A percentile compares a stretch with the other conserved stretches of the same genome.
phyloP scores from a whole-genome alignment of 2,888 invertebrate species.

The Harpagoxenus sublaevis region DNA sequence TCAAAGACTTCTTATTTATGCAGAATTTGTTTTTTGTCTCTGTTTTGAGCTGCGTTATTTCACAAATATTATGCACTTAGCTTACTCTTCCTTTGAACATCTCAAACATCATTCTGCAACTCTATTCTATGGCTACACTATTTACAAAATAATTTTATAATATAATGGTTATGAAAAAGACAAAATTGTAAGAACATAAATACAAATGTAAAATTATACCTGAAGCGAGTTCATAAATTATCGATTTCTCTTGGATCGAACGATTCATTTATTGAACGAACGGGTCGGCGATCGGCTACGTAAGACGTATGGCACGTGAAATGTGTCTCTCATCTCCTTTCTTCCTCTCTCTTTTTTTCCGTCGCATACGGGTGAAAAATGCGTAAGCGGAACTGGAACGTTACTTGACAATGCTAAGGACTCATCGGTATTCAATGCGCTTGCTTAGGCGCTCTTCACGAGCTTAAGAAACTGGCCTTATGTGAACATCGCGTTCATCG shows the following conservation, averaged over 20 bases:
- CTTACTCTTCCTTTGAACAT: not conserved
- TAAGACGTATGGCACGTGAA: constrained; percentile 66
- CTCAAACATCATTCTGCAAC: not conserved
- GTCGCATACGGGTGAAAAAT: constrained; percentile 22
- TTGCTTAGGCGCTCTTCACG: constrained; percentile 37
- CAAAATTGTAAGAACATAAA: not conserved
- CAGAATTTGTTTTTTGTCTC: not conserved
- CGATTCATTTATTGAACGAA: constrained; percentile 54
- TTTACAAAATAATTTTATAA: not conserved
- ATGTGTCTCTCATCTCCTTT: constrained; percentile 63
- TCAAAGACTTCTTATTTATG: constrained; percentile 6
- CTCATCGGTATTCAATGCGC: constrained; percentile 51
- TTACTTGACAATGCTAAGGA: constrained; percentile 35
- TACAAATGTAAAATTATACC: not conserved
- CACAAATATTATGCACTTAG: not conserved
- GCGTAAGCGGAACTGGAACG: constrained; percentile 46
- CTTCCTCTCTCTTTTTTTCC: not conserved
- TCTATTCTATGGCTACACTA: not conserved
- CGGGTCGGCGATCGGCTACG: constrained; percentile 63
- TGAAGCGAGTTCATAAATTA: not conserved
- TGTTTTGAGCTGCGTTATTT: not conserved
- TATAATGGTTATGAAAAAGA: not conserved
- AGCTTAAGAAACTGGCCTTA: constrained; percentile 46
- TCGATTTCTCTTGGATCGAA: not conserved
- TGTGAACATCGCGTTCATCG: constrained; percentile 50